A percentile compares a stretch with the other conserved stretches of the same genome.
These are phyloP conservation scores for Istiophorus platypterus DNA, from an alignment of 2,113 vertebrate species.

Conservation along the genomic window DNA sequence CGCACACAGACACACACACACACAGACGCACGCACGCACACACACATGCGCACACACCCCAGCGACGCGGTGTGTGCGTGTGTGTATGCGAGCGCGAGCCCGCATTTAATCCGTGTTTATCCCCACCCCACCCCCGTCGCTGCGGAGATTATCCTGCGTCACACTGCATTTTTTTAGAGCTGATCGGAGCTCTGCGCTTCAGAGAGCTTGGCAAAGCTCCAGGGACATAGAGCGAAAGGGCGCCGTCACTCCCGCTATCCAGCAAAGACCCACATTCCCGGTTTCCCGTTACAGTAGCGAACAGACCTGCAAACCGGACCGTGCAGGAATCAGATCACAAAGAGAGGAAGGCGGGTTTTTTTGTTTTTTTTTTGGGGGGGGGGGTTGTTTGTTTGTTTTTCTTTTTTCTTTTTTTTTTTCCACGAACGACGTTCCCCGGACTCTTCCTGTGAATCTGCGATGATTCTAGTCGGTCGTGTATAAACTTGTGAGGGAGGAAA, in stretches of 20 bases:
- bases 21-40: constrained; percentile 34
- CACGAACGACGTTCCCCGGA: not conserved
- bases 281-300: not conserved
- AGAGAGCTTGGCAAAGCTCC: constrained; percentile 77
- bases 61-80: constrained; percentile 3
- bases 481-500: constrained; percentile 8
- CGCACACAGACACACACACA: constrained; percentile 15
- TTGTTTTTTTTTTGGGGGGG: no score
- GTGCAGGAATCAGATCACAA: not conserved
- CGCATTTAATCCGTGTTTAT: constrained; percentile 80
- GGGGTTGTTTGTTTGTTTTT: no score
- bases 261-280: constrained; percentile 29
- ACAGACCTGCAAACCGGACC: not conserved
- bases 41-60: constrained; percentile 15
- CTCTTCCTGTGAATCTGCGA: not conserved
- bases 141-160: constrained; percentile 85
- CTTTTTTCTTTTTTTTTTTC: no score
- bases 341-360: not conserved
- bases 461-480: constrained; percentile 23
- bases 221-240: constrained; percentile 74
- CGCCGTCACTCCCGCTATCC: constrained; percentile 39
- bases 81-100: constrained; percentile 28
- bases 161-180: constrained; percentile 72
- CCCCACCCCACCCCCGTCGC: constrained; percentile 79
- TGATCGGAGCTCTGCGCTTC: constrained; percentile 78